A percentile compares a stretch with the other conserved stretches of the same genome.
These are phyloP conservation scores for Coenonympha glycerion DNA, from an alignment of 2,888 invertebrate genomes.

Conservation along the genomic window DNA sequence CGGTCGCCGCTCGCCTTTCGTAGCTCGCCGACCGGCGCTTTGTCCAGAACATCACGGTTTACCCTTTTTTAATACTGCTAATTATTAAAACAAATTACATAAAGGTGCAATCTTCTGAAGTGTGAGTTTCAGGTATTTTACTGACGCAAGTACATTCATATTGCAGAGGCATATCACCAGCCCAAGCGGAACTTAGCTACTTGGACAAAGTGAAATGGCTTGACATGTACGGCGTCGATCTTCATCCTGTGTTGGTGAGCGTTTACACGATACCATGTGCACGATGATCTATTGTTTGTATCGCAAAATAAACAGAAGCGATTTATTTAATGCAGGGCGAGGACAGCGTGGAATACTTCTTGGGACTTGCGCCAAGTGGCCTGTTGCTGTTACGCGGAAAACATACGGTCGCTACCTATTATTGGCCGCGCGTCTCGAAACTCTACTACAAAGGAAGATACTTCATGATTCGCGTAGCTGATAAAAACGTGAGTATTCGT, in stretches of 20 bases:
- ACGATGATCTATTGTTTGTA: slow-evolving; percentile 8
- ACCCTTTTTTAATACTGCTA: too few species aligned
- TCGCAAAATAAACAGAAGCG: slow-evolving; percentile 13
- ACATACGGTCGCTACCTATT: slow-evolving; percentile 97
- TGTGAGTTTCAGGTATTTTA: too few species aligned
- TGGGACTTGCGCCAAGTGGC: slow-evolving; percentile 96
- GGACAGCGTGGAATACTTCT: slow-evolving; percentile 96
- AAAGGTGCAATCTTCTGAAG: too few species aligned
- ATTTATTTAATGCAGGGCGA: slow-evolving; percentile 82
- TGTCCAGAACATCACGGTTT: slow-evolving; percentile 48
- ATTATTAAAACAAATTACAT: too few species aligned
- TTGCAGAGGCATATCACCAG: slow-evolving; percentile 89
- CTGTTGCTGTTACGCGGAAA: slow-evolving; percentile 95
- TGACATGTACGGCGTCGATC: slow-evolving; percentile 98
- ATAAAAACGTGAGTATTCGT: slow-evolving; percentile 89
- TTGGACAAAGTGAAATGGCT: slow-evolving; percentile 99
- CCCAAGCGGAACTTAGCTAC: slow-evolving; percentile 94
- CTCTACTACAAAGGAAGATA: slow-evolving; percentile 97
- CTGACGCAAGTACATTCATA: too few species aligned
- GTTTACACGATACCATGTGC: slow-evolving; percentile 22
- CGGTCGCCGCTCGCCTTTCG: slow-evolving; percentile 22
- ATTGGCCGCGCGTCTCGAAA: slow-evolving; percentile 98
- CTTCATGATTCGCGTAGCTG: slow-evolving; percentile 96
- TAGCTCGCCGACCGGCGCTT: background rate
- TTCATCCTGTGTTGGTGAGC: slow-evolving; percentile 95